These are phyloP conservation scores for Diplodus sargus DNA, from an alignment of 2,797 vertebrate genomes.

Conservation along the genomic window DNA sequence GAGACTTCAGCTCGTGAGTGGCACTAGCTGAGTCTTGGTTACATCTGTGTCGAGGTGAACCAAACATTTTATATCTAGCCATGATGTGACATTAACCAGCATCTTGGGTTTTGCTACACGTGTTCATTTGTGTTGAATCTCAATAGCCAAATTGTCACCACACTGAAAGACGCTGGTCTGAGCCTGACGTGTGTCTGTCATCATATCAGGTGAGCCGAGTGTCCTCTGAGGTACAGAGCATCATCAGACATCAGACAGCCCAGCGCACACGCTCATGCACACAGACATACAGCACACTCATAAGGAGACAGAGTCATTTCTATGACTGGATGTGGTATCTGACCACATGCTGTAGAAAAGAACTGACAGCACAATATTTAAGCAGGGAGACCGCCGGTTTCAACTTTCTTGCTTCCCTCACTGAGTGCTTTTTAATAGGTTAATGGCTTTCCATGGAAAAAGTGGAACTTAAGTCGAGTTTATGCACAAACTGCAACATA, in stretches of 20 bases:
- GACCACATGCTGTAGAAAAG: constrained; percentile 68
- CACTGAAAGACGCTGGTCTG: constrained; percentile 4
- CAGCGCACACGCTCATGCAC: constrained; percentile 13
- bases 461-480: constrained; percentile 17
- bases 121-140: constrained; percentile 31
- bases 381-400: constrained; percentile 67
- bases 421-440: constrained; percentile 60
- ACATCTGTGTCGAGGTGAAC: constrained; percentile 30
- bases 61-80: constrained; percentile 22
- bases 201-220: constrained; percentile 6
- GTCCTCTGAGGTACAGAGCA: constrained; percentile 23
- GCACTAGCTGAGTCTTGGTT: constrained; percentile 16
- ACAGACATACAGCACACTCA: constrained; percentile 36
- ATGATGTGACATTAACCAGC: constrained; percentile 16
- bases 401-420: constrained; percentile 57
- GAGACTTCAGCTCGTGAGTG: background rate
- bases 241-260: background rate
- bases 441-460: constrained; percentile 61
- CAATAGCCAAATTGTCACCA: constrained; percentile 21
- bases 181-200: constrained; percentile 3
- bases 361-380: constrained; percentile 68
- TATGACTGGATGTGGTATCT: constrained; percentile 68
- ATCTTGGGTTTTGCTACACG: background rate
- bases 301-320: constrained; percentile 47
- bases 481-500: constrained; percentile 12